Percentiles rank a stretch among this genome's conserved stretches.
phyloP scores from a whole-genome alignment of 2,888 invertebrate species.

The Drosophila infuscata region DNA sequence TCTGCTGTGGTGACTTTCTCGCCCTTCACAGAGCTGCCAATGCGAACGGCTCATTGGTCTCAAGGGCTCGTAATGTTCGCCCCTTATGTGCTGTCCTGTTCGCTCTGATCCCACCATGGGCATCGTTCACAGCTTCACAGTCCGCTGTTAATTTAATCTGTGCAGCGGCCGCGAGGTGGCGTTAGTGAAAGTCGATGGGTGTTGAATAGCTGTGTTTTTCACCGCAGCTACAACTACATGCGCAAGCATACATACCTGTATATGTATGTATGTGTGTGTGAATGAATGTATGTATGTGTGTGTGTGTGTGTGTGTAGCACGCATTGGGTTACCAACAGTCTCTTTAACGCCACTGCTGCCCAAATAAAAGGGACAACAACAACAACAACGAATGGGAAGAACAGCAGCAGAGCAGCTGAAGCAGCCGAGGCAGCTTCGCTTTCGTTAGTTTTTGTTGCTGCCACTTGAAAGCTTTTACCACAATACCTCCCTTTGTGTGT shows the following conservation, averaged over 20 bases:
- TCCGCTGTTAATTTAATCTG: constrained; percentile 82
- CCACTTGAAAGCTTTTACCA: constrained; percentile 80
- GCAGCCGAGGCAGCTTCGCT: constrained; percentile 51
- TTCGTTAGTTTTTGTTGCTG: constrained; percentile 64
- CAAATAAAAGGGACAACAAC: constrained; percentile 58
- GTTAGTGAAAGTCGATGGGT: constrained; percentile 66
- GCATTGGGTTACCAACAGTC: constrained; percentile 69
- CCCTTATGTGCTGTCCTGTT: constrained; percentile 10
- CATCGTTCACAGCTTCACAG: constrained; percentile 45
- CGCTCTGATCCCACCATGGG: constrained; percentile 65
- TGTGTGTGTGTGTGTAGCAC: constrained; percentile 45
- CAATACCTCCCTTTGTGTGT: constrained; percentile 51
- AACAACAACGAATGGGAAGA: neutral
- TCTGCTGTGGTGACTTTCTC: constrained; percentile 77
- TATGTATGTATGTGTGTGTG: constrained; percentile 33
- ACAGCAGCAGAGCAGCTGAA: constrained; percentile 10
- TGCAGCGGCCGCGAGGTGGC: constrained; percentile 83
- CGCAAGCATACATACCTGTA: constrained; percentile 24
- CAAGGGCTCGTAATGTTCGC: constrained; percentile 30
- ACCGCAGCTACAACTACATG: constrained; percentile 51
- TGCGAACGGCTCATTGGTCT: constrained; percentile 49
- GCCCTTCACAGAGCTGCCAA: constrained; percentile 33
- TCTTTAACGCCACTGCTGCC: constrained; percentile 43
- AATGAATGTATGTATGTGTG: constrained; percentile 32
- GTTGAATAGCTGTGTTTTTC: constrained; percentile 65